Base-by-base conservation (phyloP, 2,797 vertebrate species). In the Distichodus sexfasciatus region DNA sequence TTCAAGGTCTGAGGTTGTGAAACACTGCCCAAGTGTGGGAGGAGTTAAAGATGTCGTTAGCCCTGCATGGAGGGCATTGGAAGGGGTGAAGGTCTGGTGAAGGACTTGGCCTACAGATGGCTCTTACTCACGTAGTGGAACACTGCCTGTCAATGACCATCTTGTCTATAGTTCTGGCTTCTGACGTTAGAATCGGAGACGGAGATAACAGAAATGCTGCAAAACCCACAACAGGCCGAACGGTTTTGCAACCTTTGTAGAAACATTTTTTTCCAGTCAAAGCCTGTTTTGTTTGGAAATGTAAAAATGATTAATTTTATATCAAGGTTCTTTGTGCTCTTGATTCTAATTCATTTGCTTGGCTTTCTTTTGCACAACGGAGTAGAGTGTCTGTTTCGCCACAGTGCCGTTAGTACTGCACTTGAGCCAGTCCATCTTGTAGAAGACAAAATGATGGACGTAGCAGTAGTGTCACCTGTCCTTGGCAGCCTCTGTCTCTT, bases 361-460 rank as follows among this genome's bases (percentile, higher is more conserved):
- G 15, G 15, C 19, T 7, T 17, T 11, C 28, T 28, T 38, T 24
- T 11, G 7, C 41, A 46, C 28, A 44, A 31, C 24, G 41, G n/a
- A 66, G 23, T 47, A 38, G 14, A 35, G 26, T 15, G 51, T 55
- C 53, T 44, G 31, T 65, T 65, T 69, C 47, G 47, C 23, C 48
- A 65, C 48, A 57, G 14, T 26, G 51, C 55, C 40, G n/a, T 47
- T 35, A 31, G 0, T 14, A 43, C 11, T 41, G 12, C 8, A 3
- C 35, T 43, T 63, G 19, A 63, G 9, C 17, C 50, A 40, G 47
- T 58, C 47, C 31, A 69, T 69, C 57, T 66, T 53, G 26, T 28
- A 72, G 26, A 66, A 44, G 29, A 66, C 59, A 55, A 9, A 54
- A 68, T 43, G 59, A 72, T 74, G 40, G 72, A 61, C 28, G 7